Base-by-base conservation (phyloP, 2,113 vertebrate species). In the Elaphurus davidianus region DNA sequence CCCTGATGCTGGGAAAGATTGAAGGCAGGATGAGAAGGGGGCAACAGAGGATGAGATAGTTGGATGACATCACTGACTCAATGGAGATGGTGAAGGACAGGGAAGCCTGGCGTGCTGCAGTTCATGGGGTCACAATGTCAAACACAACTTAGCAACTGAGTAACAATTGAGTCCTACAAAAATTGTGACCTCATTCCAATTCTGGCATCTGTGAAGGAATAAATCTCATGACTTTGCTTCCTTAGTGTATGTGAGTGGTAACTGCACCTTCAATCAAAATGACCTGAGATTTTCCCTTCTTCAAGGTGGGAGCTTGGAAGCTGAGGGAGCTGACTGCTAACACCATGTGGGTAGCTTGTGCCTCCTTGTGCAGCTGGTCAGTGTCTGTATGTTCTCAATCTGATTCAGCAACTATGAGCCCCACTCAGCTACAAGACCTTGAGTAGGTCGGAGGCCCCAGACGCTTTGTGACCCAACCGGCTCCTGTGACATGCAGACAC, bases 361-460 rank as follows among this genome's bases (percentile, higher is more conserved):
- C 19, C 13, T 4, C 59, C 12, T n/a, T 14, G 5, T 50, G 10
- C 43, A 10, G 19, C 40, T 16, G 30, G 7, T 15, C 28, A n/a
- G 0, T 0, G 43, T 25, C 43, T 15, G 7, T 8, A 13, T 9
- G 0, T 25, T n/a, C 43, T 50, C 45, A 25, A 3, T 10, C 13
- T 8, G 12, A 25, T 64, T 13, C n/a, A 27, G 43, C 13, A n/a
- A 13, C 28, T 23, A 6, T 33, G 13, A 33, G 11, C 19, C 59
- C 59, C 19, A 23, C 10, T 23, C 43, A 50, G n/a, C 19, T 23
- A 16, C 19, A 23, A 30, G 60, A 16, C 28, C 21, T 60, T 33
- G 52, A 57, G 33, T 3, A 4, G 14, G 5, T 6, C 7, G 4
- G 28, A 43, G 4, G 1, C 27, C 47, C 54, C 52, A 50, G 52